phyloP scores from a whole-genome alignment of 1,140 invertebrate genomes.

The Palaemon carinicauda region DNA sequence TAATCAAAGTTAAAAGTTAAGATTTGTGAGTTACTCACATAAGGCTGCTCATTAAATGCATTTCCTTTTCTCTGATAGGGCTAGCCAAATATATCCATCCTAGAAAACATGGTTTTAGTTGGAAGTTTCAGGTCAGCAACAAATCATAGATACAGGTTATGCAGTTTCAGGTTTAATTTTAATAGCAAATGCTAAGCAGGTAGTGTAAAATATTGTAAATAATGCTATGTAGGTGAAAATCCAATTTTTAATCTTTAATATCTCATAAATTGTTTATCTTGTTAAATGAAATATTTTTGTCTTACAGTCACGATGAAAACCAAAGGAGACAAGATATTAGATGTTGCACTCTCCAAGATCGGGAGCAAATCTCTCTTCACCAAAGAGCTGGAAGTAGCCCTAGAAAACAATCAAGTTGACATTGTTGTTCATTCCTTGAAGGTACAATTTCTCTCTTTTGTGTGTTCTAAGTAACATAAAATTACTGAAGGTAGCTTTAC shows the following conservation, averaged over 20 bases:
- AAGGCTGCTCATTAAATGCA: no score
- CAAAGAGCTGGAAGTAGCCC: slow-evolving; percentile 89
- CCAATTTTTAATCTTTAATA: background rate
- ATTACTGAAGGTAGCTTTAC: no score
- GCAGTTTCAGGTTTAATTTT: no score
- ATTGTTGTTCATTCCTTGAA: slow-evolving; percentile 97
- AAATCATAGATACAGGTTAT: no score
- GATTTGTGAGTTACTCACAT: no score
- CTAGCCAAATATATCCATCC: no score
- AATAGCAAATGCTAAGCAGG: no score
- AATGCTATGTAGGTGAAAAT: background rate
- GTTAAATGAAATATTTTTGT: slow-evolving; percentile 34
- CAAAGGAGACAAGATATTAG: slow-evolving; percentile 87
- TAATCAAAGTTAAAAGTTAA: no score
- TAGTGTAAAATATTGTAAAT: no score
- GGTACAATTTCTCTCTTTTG: slow-evolving; percentile 61
- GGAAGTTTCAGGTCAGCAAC: background rate
- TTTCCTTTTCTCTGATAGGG: no score
- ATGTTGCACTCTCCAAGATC: slow-evolving; percentile 91
- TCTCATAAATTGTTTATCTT: background rate
- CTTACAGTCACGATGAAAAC: slow-evolving; percentile 87
- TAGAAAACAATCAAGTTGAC: slow-evolving; percentile 82
- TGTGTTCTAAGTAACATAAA: background rate
- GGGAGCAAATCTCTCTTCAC: slow-evolving; percentile 97
- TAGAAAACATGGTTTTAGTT: background rate